These are phyloP conservation scores for Ambastaia sidthimunki DNA, from an alignment of 2,797 vertebrate genomes.

Conservation along the genomic window DNA sequence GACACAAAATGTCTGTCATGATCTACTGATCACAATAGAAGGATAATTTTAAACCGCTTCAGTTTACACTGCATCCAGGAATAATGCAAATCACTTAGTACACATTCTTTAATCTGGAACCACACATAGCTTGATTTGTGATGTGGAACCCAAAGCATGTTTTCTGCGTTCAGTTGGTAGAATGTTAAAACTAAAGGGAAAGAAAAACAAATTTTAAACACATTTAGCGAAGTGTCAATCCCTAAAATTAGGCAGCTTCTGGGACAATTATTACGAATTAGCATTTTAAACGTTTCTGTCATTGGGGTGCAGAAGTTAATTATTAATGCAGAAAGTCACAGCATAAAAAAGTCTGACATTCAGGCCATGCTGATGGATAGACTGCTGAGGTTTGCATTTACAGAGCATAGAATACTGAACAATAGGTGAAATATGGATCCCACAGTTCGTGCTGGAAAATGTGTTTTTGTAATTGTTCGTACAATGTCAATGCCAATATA, in stretches of 20 bases:
- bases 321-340: constrained; percentile 64
- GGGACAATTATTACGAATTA: constrained; percentile 63
- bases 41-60: neutral
- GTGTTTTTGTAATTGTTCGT: constrained; percentile 79
- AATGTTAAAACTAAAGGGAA: constrained; percentile 5
- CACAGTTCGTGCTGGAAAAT: constrained; percentile 65
- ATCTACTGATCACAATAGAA: constrained; percentile 30
- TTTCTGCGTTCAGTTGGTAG: constrained; percentile 2
- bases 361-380: constrained; percentile 72
- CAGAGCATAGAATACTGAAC: constrained; percentile 75
- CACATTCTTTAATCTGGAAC: neutral
- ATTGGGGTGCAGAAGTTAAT: constrained; percentile 68
- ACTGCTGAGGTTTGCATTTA: constrained; percentile 78
- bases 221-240: constrained; percentile 62
- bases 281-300: constrained; percentile 68
- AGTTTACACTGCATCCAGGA: neutral
- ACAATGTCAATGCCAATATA: constrained; percentile 67
- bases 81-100: neutral
- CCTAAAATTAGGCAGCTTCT: constrained; percentile 57
- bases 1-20: neutral
- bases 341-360: constrained; percentile 70
- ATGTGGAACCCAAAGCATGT: neutral
- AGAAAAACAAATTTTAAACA: constrained; percentile 55
- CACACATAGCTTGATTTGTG: constrained; percentile 7
- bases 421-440: constrained; percentile 74